phyloP scores from a whole-genome alignment of 2,888 invertebrate species.

The Cephus nigrinus region DNA sequence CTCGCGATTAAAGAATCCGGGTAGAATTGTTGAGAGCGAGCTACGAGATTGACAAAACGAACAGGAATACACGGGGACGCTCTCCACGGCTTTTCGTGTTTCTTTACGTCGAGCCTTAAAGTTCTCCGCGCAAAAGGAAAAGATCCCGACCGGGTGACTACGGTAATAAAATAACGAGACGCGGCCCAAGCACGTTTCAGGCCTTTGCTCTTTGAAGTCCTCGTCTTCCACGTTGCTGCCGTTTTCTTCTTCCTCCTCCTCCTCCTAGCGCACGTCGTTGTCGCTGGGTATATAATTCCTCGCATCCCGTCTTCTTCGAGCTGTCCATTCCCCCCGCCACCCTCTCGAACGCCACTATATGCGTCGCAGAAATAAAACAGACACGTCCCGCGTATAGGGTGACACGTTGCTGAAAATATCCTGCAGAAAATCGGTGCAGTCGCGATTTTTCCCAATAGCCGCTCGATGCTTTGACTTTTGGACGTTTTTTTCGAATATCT shows the following conservation, averaged over 20 bases:
- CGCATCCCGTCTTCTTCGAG: conserved; percentile 19
- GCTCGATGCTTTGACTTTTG: not conserved
- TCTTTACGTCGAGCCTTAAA: not conserved
- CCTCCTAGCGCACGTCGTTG: conserved; percentile 3
- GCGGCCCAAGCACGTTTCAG: conserved; percentile 12
- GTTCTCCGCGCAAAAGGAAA: conserved; percentile 5
- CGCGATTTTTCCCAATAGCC: not conserved
- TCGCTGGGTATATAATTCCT: not conserved
- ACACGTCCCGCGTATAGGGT: conserved; percentile 35
- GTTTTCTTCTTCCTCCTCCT: conserved; percentile 29
- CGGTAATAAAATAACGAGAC: conserved; percentile 44
- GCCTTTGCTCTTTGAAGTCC: conserved; percentile 10
- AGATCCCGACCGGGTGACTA: conserved; percentile 12
- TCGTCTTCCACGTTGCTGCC: conserved; percentile 13
- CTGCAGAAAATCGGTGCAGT: not conserved
- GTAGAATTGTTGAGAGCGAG: not conserved
- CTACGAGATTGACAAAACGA: not conserved
- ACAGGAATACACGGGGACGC: too few species aligned
- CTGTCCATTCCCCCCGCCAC: conserved; percentile 7
- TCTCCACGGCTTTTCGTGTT: not conserved
- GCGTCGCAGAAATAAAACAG: conserved; percentile 43
- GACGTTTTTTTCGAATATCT: not conserved
- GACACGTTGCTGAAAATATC: conserved; percentile 53
- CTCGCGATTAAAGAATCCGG: not conserved
- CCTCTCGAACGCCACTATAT: conserved; percentile 25